Evolutionary conservation across 2,888 invertebrate genomes (phyloP), one percentile per base, ranked within the genome.

Genomic region (Agelastica alni): DNA sequence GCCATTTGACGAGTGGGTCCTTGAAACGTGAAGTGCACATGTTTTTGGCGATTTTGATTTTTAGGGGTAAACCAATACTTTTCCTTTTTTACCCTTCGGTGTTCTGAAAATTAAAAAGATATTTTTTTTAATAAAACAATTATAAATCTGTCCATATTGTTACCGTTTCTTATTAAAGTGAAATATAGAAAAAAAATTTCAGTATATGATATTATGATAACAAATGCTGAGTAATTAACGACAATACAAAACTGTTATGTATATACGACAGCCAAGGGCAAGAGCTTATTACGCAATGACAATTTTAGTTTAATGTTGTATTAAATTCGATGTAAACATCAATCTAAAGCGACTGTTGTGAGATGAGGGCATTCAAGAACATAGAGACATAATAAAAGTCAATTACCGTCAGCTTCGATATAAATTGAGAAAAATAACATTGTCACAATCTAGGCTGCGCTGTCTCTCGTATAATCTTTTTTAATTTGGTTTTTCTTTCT

Each of bases 391-490:
- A 43, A 43, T 43, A 43, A 43, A 43, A 43, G 43, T 43, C 43
- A 43, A 43, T 43, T 43, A 43, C 43, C 30, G 16, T 43, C 43
- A 31, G 17, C 43, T 43, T 43, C 31, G 43, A 51, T 41, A 51
- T 41, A 51, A 51, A 51, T 36, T 43, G 43, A 51, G 43, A 51
- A 34, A 34, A 51, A 51, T 51, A 41, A 31, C 49, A 42, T 51
- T 51, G 51, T 51, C 51, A 51, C 32, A 32, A 49, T 26, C 26
- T 17, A 39, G 42, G 26, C 20, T 31, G 46, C 36, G 36, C 47
- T 47, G 32, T 43, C 43, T 31, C 10, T 28, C 14, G 17, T 43
- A 43, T 20, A 20, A 26, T 43, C 28, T 43, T 26, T 26, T 43
- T 43, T 43, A 43, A 43, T 43, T 43, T 31, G 16, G 30, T 43